Percentiles rank a stretch among this genome's conserved stretches.
These are phyloP conservation scores for Toxotes chatareus DNA, from an alignment of 2,113 vertebrate genomes.

Conservation along the genomic window DNA sequence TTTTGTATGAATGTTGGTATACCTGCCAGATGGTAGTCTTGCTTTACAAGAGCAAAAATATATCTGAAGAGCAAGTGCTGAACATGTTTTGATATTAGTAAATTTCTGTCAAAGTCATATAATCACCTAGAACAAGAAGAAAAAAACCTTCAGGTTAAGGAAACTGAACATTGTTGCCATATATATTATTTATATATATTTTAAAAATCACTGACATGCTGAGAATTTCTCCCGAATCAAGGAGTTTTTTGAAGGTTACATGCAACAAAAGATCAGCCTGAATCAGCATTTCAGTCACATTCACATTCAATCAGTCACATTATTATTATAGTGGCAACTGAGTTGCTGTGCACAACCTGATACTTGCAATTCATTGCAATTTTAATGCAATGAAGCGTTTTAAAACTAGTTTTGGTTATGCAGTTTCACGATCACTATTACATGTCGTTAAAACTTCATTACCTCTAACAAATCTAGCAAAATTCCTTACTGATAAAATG, in stretches of 20 bases:
- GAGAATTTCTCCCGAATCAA: no score
- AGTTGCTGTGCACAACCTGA: no score
- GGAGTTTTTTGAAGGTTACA: background rate
- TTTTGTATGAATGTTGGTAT: background rate
- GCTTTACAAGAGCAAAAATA: background rate
- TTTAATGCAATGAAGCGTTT: no score
- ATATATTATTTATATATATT: background rate
- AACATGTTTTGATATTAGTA: background rate
- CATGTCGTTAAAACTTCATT: no score
- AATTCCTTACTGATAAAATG: no score
- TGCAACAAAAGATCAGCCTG: background rate
- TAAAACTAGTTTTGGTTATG: no score
- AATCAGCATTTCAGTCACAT: background rate
- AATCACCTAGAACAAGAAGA: background rate
- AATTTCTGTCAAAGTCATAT: background rate
- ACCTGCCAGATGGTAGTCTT: background rate
- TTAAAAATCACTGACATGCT: background rate
- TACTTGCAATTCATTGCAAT: no score
- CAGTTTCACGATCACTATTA: no score
- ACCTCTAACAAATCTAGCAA: no score
- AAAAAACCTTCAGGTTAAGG: no score
- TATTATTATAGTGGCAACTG: no score
- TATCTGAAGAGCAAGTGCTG: slow-evolving; percentile 16
- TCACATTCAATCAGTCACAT: no score
- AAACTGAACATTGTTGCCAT: background rate